Evolutionary conservation across 2,797 vertebrate species (phyloP).

Genomic region (Tokudaia tokunoshimensis): DNA sequence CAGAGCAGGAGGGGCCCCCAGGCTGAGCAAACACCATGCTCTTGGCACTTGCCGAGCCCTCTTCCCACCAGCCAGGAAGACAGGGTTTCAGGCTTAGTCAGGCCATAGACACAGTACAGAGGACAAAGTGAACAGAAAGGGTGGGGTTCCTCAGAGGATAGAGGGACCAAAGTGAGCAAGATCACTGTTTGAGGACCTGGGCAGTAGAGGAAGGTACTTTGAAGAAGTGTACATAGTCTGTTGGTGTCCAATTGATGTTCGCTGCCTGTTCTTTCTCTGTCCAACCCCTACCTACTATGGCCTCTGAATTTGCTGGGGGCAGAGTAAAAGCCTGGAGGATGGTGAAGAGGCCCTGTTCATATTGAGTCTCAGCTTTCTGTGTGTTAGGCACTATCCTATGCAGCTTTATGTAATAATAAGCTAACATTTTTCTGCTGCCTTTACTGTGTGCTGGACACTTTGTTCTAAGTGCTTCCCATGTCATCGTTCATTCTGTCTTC

Average conservation of each 20-base stretch:
- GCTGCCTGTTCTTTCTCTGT: conserved; percentile 11
- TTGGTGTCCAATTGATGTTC: neutral
- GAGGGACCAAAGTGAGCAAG: neutral
- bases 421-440: conserved; percentile 46
- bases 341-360: neutral
- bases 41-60: conserved; percentile 23
- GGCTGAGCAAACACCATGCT: conserved; percentile 56
- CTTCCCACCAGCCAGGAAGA: neutral
- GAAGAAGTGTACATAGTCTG: neutral
- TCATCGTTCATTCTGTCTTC: conserved; percentile 42
- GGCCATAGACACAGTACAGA: neutral
- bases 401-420: conserved; percentile 73
- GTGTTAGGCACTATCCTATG: conserved; percentile 40
- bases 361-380: conserved; percentile 32
- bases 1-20: conserved; percentile 64
- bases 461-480: conserved; percentile 22
- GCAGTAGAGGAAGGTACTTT: neutral
- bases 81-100: neutral
- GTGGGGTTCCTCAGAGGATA: neutral
- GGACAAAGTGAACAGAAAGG: neutral
- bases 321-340: neutral
- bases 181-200: neutral
- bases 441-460: conserved; percentile 66
- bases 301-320: conserved; percentile 47
- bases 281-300: neutral